Evolutionary conservation across 2,113 vertebrate genomes (phyloP).

Genomic region (Gadus chalcogrammus): DNA sequence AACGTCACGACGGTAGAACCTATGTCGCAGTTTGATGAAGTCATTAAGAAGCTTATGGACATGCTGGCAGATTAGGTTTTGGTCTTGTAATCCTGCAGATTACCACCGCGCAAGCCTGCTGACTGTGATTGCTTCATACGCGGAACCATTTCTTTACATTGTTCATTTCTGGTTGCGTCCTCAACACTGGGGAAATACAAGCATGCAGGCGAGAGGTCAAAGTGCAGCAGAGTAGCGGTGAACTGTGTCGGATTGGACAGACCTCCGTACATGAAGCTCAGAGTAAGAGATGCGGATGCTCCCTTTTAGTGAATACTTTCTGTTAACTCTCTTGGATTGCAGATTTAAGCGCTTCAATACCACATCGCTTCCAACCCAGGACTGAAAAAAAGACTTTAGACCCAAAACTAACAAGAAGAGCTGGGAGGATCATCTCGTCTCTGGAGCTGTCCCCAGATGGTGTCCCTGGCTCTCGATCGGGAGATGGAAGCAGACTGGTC

Average conservation of each 20-base stretch:
- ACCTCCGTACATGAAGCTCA: no score
- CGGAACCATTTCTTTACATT: constrained; percentile 55
- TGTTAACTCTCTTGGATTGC: constrained; percentile 26
- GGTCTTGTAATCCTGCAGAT: constrained; percentile 79
- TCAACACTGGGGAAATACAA: constrained; percentile 11
- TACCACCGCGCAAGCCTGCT: constrained; percentile 63
- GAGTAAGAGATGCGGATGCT: constrained; percentile 4
- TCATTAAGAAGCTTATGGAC: constrained; percentile 80
- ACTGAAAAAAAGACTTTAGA: no score
- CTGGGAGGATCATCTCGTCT: constrained; percentile 6
- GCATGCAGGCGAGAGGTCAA: constrained; percentile 34
- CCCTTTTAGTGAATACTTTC: constrained; percentile 39
- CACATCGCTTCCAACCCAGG: no score
- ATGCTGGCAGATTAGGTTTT: constrained; percentile 75
- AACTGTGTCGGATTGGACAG: no score
- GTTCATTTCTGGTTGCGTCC: constrained; percentile 53
- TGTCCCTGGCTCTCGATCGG: constrained; percentile 41
- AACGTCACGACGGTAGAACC: constrained; percentile 42
- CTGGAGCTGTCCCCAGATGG: constrained; percentile 43
- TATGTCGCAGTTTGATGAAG: constrained; percentile 60
- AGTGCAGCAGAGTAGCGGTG: constrained; percentile 13
- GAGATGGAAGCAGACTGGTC: constrained; percentile 59
- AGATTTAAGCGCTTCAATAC: constrained; percentile 19
- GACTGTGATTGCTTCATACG: constrained; percentile 52
- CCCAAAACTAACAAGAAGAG: constrained; percentile 6